These are phyloP conservation scores for Euwallacea similis DNA, from an alignment of 1,140 invertebrate genomes.

Conservation along the genomic window DNA sequence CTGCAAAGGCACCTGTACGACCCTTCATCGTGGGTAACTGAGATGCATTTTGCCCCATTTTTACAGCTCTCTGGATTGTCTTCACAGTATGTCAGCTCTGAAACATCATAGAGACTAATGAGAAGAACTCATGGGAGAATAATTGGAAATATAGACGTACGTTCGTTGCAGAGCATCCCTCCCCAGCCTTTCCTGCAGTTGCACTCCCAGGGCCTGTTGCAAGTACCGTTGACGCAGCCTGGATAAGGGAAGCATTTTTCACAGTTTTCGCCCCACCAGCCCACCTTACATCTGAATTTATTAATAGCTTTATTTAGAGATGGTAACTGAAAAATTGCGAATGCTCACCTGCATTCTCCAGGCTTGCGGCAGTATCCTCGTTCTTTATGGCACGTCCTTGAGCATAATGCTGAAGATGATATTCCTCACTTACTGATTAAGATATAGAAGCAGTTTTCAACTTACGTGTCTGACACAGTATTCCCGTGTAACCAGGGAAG, in stretches of 20 bases:
- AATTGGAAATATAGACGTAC: slow-evolving; percentile 50
- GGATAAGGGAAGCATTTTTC: slow-evolving; percentile 82
- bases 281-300: slow-evolving; percentile 76
- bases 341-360: slow-evolving; percentile 63
- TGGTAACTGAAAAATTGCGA: neutral
- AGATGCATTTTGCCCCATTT: slow-evolving; percentile 79
- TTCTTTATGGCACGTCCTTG: slow-evolving; percentile 77
- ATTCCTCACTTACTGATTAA: neutral
- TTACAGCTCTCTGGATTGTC: slow-evolving; percentile 69
- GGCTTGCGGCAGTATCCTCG: slow-evolving; percentile 84
- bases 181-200: slow-evolving; percentile 83
- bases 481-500: slow-evolving; percentile 82
- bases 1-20: slow-evolving; percentile 70
- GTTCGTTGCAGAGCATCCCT: slow-evolving; percentile 86
- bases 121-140: neutral
- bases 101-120: slow-evolving; percentile 28
- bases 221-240: slow-evolving; percentile 81
- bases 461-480: slow-evolving; percentile 84
- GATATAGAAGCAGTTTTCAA: too few relatives aligned
- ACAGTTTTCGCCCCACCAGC: slow-evolving; percentile 83
- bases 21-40: slow-evolving; percentile 73
- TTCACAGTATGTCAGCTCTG: slow-evolving; percentile 76
- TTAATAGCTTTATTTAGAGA: neutral
- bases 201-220: slow-evolving; percentile 86
- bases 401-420: slow-evolving; percentile 72